Evolutionary conservation across 2,113 vertebrate genomes (phyloP).

Genomic region (Mirza zaza): DNA sequence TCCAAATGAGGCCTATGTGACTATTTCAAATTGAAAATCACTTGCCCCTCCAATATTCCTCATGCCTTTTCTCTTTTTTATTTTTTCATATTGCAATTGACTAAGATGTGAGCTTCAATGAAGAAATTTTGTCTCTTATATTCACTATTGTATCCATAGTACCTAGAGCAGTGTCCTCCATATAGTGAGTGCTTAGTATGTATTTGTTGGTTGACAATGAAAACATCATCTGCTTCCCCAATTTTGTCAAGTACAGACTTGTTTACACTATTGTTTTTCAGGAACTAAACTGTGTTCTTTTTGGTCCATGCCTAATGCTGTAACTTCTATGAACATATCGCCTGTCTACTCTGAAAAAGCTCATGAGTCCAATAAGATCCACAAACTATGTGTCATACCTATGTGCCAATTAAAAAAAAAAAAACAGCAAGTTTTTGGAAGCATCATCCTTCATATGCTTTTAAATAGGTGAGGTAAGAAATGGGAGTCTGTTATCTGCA

Average conservation of each 20-base stretch:
- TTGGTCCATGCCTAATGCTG: neutral
- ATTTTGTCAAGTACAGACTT: neutral
- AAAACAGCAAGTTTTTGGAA: conserved; percentile 53
- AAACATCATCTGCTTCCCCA: neutral
- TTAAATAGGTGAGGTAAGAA: conserved; percentile 88
- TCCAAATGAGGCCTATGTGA: neutral
- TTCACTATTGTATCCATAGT: neutral
- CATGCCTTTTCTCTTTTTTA: neutral
- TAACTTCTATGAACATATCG: conserved; percentile 25
- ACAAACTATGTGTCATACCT: conserved; percentile 47
- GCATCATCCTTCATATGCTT: conserved; percentile 81
- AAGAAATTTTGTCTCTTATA: neutral
- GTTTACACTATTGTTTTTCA: neutral
- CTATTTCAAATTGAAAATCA: neutral
- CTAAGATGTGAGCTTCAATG: neutral
- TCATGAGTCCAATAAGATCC: neutral
- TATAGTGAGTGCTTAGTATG: neutral
- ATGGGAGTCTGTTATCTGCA: conserved; percentile 90
- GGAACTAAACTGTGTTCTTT: conserved; percentile 4
- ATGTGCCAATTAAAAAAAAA: conserved; percentile 58
- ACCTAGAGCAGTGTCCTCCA: neutral
- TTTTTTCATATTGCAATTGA: neutral
- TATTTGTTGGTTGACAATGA: neutral
- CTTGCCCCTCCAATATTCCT: neutral
- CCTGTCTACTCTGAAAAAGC: neutral